Percentiles rank a stretch among this genome's conserved stretches.
Conservation (phyloP, 2,113 vertebrate species). For the Mesitornis unicolor region DNA sequence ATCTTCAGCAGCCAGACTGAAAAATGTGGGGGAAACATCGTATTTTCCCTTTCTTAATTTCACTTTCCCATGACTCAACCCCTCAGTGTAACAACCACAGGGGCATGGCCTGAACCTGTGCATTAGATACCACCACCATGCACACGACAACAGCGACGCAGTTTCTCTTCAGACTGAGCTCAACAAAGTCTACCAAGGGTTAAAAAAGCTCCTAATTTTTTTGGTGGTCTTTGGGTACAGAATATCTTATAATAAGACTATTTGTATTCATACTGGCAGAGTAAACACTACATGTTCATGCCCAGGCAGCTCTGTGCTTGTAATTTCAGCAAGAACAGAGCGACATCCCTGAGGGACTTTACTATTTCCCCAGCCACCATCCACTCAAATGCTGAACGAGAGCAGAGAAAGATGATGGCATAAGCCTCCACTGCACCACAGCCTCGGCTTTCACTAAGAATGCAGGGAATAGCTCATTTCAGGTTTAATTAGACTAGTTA, state of each 20-base stretch:
- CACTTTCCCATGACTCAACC: background rate
- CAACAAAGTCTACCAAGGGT: conserved; percentile 57
- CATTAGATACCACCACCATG: accelerated
- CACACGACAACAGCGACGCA: accelerated
- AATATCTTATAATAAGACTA: conserved; percentile 83
- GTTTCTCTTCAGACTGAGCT: background rate
- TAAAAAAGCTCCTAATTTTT: conserved; percentile 71
- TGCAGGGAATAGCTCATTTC: conserved; percentile 21
- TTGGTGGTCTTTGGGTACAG: conserved; percentile 77
- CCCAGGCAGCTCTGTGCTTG: conserved; percentile 81
- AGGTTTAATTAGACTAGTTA: conserved; percentile 62
- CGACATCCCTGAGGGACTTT: conserved; percentile 76
- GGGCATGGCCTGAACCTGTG: background rate
- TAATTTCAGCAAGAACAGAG: conserved; percentile 84
- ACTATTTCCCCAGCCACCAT: conserved; percentile 75
- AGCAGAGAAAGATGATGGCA: conserved; percentile 68
- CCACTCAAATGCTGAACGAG: conserved; percentile 72
- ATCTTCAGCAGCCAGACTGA: background rate
- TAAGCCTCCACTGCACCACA: conserved; percentile 29
- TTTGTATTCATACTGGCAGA: conserved; percentile 86
- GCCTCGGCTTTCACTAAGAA: background rate
- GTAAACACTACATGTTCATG: conserved; percentile 84
- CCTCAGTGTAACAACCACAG: accelerated
- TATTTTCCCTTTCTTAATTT: background rate
- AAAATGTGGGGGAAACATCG: accelerated